Percentiles rank a stretch among this genome's conserved stretches.
Conservation (phyloP, 2,797 vertebrate species). For the Bucorvus abyssinicus region DNA sequence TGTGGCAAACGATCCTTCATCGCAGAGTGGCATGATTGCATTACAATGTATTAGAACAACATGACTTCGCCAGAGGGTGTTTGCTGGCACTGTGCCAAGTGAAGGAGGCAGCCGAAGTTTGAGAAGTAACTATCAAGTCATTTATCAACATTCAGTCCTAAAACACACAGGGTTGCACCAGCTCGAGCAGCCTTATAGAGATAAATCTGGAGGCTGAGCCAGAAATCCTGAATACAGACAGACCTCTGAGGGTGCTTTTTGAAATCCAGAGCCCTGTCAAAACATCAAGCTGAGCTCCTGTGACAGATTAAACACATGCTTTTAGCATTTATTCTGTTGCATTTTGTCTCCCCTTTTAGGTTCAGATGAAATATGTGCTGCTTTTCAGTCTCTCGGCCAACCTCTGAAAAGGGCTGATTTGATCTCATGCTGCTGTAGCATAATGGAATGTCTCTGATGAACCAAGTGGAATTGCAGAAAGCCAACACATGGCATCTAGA, state of each 20-base stretch:
- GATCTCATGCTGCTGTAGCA: background rate
- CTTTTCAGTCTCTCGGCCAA: background rate
- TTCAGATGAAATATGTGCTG: background rate
- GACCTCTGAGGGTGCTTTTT: background rate
- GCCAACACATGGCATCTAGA: background rate
- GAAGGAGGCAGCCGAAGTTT: slow-evolving; percentile 18
- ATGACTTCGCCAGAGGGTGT: slow-evolving; percentile 57
- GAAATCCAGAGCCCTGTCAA: slow-evolving; percentile 4
- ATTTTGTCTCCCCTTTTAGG: background rate
- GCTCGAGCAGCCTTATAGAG: background rate
- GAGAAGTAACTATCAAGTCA: slow-evolving; percentile 10
- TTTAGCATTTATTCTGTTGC: slow-evolving; percentile 19
- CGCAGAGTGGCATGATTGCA: slow-evolving; percentile 10
- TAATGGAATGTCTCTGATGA: background rate
- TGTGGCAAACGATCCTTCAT: slow-evolving; percentile 22
- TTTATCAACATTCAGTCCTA: slow-evolving; percentile 23
- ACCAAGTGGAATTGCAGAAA: background rate
- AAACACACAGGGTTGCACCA: background rate
- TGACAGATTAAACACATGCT: background rate
- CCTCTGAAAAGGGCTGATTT: background rate
- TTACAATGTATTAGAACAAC: slow-evolving; percentile 39
- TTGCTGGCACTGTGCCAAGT: background rate
- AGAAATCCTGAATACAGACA: background rate
- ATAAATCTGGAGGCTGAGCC: slow-evolving; percentile 18
- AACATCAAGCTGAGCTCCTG: background rate